Percentiles rank a stretch among this genome's conserved stretches.
Conservation (phyloP, 2,113 vertebrate species). For the Ailuropoda melanoleuca region DNA sequence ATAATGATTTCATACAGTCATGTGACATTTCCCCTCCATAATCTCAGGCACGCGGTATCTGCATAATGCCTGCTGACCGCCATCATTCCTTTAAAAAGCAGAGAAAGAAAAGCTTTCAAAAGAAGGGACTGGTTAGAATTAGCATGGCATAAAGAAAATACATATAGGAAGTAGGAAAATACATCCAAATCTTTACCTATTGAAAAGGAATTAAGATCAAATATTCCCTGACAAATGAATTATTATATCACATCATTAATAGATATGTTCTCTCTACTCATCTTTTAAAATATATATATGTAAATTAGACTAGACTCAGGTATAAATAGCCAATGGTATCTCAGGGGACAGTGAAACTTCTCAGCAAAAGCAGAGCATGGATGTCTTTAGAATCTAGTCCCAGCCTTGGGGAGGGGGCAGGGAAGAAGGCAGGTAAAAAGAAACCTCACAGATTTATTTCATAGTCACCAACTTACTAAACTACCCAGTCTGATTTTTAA, state of each 20-base stretch:
- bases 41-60: constrained; percentile 80
- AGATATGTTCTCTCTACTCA: constrained; percentile 60
- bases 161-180: constrained; percentile 70
- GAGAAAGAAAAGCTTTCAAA: constrained; percentile 78
- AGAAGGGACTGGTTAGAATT: constrained; percentile 77
- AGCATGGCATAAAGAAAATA: constrained; percentile 71
- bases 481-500: constrained; percentile 61
- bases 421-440: constrained; percentile 57
- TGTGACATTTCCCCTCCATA: constrained; percentile 80
- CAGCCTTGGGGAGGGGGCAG: background rate
- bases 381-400: constrained; percentile 54
- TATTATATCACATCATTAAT: constrained; percentile 65
- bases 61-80: constrained; percentile 78
- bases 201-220: constrained; percentile 69
- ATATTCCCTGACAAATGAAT: constrained; percentile 72
- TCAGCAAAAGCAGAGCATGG: constrained; percentile 60
- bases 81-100: constrained; percentile 79
- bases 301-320: constrained; percentile 63
- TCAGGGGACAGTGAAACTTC: constrained; percentile 49
- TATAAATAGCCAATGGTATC: constrained; percentile 66
- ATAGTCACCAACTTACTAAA: constrained; percentile 62
- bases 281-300: constrained; percentile 69
- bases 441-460: constrained; percentile 43
- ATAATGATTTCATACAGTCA: constrained; percentile 82
- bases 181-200: constrained; percentile 63